Percentiles rank a stretch among this genome's conserved stretches.
Evolutionary conservation across 1,140 invertebrate species (phyloP).

Genomic region (Chymomyza costata): DNA sequence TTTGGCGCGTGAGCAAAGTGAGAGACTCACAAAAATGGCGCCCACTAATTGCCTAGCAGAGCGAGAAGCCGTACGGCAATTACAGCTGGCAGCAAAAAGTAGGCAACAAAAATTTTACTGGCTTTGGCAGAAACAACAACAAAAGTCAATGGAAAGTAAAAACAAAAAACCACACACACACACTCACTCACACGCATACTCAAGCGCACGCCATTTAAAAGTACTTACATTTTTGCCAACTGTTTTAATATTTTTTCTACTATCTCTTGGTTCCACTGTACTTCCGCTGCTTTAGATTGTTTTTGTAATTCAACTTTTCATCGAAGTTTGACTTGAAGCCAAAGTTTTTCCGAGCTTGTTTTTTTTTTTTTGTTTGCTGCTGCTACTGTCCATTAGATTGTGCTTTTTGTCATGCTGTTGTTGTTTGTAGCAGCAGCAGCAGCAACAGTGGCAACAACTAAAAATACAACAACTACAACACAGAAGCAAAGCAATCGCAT

Average conservation of each 20-base stretch:
- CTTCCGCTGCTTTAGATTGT: slow-evolving; percentile 11
- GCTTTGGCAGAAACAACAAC: slow-evolving; percentile 23
- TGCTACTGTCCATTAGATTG: slow-evolving; percentile 25
- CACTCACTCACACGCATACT: slow-evolving; percentile 54
- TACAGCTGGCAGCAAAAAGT: slow-evolving; percentile 36
- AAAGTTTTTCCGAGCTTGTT: slow-evolving; percentile 37
- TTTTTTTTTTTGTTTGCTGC: background rate
- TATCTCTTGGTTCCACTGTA: background rate
- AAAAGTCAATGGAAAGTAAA: slow-evolving; percentile 44
- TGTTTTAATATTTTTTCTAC: no score
- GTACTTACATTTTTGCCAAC: no score
- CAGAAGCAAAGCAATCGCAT: slow-evolving; percentile 61
- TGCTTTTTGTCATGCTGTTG: slow-evolving; percentile 24
- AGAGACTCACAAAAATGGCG: slow-evolving; percentile 8
- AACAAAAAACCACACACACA: slow-evolving; percentile 37
- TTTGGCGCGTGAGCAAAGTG: no score
- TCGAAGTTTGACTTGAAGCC: slow-evolving; percentile 53
- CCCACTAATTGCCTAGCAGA: slow-evolving; percentile 45
- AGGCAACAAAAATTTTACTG: slow-evolving; percentile 47
- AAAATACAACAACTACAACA: background rate
- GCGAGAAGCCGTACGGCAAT: slow-evolving; percentile 18
- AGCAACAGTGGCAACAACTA: background rate
- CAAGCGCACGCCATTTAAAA: slow-evolving; percentile 47
- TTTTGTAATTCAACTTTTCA: slow-evolving; percentile 56
- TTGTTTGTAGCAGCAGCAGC: background rate